Percentiles rank a stretch among this genome's conserved stretches.
Conservation (phyloP, 2,888 invertebrate species). For the Ophioninae sp. region DNA sequence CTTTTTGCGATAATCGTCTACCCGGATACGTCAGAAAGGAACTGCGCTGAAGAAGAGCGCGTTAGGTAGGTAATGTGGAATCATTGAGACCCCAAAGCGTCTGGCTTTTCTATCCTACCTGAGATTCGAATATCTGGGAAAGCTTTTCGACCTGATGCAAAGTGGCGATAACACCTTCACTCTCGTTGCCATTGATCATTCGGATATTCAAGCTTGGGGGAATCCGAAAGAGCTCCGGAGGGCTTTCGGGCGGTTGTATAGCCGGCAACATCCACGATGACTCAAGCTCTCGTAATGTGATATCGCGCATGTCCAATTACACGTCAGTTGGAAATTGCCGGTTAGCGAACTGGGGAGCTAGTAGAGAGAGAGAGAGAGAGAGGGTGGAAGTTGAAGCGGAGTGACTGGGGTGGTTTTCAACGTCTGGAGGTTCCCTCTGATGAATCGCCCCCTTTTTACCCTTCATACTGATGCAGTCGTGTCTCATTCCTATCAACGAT, state of each 20-base stretch:
- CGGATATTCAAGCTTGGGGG: conserved; percentile 20
- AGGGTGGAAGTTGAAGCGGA: conserved; percentile 39
- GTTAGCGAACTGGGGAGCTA: conserved; percentile 48
- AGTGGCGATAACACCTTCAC: conserved; percentile 28
- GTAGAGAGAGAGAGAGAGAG: conserved; percentile 27
- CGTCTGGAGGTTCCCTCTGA: conserved; percentile 61
- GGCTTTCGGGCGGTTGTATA: not conserved
- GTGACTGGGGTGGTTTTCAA: conserved; percentile 49
- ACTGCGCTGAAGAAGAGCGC: not conserved
- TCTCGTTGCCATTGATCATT: conserved; percentile 11
- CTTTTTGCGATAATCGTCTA: conserved; percentile 31
- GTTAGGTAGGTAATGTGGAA: no score
- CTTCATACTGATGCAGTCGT: conserved; percentile 59
- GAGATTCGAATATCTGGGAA: conserved; percentile 31
- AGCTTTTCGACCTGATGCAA: conserved; percentile 26
- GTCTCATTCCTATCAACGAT: not conserved
- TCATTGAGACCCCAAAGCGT: conserved; percentile 27
- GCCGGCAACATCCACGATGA: conserved; percentile 51
- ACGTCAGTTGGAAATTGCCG: conserved; percentile 64
- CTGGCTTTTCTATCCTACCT: conserved; percentile 25
- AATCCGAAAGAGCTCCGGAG: not conserved
- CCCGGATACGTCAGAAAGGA: conserved; percentile 22
- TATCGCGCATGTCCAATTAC: conserved; percentile 65
- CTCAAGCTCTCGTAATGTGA: conserved; percentile 63
- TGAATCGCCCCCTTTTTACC: conserved; percentile 58